Evolutionary conservation across 2,113 vertebrate species (phyloP).

Genomic region (Stigmatopora nigra): DNA sequence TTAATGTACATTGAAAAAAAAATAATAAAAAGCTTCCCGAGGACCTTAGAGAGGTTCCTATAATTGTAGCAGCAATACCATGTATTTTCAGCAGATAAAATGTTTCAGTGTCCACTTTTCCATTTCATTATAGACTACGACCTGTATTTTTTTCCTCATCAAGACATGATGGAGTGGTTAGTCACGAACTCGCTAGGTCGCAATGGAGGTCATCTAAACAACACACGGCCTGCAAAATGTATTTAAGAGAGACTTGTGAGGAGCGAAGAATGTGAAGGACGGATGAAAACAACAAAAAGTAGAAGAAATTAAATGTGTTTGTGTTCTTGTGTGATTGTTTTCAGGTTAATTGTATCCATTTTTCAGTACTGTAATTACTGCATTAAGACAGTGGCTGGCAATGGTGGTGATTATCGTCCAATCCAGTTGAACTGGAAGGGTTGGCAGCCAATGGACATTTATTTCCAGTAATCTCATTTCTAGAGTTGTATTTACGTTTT

Average conservation of each 20-base stretch:
- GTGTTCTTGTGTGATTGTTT: background rate
- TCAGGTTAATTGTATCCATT: background rate
- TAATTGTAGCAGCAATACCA: conserved; percentile 5
- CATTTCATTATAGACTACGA: conserved; percentile 2
- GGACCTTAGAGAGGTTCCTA: background rate
- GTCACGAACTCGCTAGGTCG: conserved; percentile 17
- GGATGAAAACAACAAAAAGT: background rate
- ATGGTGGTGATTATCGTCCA: too few species aligned
- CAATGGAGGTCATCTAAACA: conserved; percentile 50
- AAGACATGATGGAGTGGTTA: conserved; percentile 25
- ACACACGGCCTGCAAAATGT: conserved; percentile 62
- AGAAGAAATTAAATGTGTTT: background rate
- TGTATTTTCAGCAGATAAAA: background rate
- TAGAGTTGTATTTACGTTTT: too few species aligned
- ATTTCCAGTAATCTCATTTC: too few species aligned
- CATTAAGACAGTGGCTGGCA: too few species aligned
- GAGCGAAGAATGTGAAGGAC: conserved; percentile 15
- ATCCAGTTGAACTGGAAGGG: too few species aligned
- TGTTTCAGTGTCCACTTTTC: conserved; percentile 8
- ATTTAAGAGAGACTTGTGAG: conserved; percentile 59
- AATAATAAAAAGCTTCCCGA: background rate
- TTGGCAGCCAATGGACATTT: too few species aligned
- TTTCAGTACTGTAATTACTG: background rate
- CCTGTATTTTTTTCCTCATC: conserved; percentile 16
- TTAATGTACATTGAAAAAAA: background rate